phyloP scores from a whole-genome alignment of 2,113 vertebrate species.

The Tupaia tana region DNA sequence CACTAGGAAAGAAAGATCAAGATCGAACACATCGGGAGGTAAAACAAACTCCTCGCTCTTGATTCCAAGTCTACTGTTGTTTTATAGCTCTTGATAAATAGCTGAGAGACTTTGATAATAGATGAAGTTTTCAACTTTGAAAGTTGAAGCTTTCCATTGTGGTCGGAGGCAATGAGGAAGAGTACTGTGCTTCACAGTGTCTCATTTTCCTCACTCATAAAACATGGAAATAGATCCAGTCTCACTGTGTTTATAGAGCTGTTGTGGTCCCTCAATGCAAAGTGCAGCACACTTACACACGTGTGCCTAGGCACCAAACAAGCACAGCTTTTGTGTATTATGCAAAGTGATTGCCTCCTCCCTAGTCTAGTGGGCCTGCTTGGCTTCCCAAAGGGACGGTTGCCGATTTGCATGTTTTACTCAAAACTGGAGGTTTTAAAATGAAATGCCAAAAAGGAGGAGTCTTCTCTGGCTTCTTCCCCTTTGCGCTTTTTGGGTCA shows the following conservation, averaged over 20 bases:
- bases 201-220: neutral
- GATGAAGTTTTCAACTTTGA: neutral
- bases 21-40: neutral
- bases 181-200: neutral
- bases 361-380: neutral
- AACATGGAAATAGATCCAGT: neutral
- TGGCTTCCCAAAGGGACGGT: neutral
- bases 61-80: neutral
- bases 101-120: conserved; percentile 27
- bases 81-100: conserved; percentile 1
- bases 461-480: neutral
- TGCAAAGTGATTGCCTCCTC: neutral
- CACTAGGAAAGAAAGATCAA: neutral
- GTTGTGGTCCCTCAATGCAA: conserved; percentile 5
- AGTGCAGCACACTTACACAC: neutral
- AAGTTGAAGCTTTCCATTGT: neutral
- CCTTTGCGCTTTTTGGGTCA: neutral
- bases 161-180: neutral
- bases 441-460: neutral
- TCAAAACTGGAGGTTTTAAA: conserved; percentile 6
- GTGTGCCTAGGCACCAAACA: neutral
- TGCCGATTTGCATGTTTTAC: conserved; percentile 31
- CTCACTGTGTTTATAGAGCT: neutral
- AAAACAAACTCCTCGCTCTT: neutral
- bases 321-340: neutral